phyloP scores from a whole-genome alignment of 2,888 invertebrate genomes.

The Lampropteryx suffumata region DNA sequence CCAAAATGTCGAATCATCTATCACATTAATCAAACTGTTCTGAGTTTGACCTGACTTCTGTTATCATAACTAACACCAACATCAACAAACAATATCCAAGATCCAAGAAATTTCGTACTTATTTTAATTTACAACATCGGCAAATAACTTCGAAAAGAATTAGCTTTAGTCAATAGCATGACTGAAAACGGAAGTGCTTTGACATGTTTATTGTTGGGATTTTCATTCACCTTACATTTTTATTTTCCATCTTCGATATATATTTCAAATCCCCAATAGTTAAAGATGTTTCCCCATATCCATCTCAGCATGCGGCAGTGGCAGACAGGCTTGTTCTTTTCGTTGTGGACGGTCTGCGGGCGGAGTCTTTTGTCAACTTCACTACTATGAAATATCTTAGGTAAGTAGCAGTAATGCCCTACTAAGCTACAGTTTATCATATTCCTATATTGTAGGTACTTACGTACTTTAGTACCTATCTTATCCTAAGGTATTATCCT shows the following conservation, averaged over 20 bases:
- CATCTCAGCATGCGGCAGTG: conserved; percentile 73
- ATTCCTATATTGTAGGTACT: not conserved
- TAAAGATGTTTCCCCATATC: conserved; percentile 84
- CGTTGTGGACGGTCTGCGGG: conserved; percentile 96
- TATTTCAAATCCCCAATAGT: conserved; percentile 96
- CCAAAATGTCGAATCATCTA: too few species aligned
- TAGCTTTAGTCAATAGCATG: not conserved
- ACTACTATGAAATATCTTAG: conserved; percentile 85
- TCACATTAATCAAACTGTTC: too few species aligned
- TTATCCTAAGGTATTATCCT: too few species aligned
- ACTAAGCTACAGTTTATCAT: too few species aligned
- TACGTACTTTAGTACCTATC: too few species aligned
- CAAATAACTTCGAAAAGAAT: too few species aligned
- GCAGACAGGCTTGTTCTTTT: conserved; percentile 93
- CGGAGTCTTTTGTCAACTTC: conserved; percentile 89
- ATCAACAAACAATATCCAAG: too few species aligned
- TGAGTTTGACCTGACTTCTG: too few species aligned
- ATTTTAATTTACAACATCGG: too few species aligned
- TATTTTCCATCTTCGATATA: conserved; percentile 94
- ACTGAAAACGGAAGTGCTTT: not conserved
- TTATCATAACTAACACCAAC: too few species aligned
- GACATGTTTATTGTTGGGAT: conserved; percentile 78
- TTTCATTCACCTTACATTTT: conserved; percentile 88
- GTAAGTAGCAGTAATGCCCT: conserved; percentile 71
- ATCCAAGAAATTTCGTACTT: too few species aligned